Base-by-base conservation (phyloP, 2,113 vertebrate genomes). In the Aegypius monachus region DNA sequence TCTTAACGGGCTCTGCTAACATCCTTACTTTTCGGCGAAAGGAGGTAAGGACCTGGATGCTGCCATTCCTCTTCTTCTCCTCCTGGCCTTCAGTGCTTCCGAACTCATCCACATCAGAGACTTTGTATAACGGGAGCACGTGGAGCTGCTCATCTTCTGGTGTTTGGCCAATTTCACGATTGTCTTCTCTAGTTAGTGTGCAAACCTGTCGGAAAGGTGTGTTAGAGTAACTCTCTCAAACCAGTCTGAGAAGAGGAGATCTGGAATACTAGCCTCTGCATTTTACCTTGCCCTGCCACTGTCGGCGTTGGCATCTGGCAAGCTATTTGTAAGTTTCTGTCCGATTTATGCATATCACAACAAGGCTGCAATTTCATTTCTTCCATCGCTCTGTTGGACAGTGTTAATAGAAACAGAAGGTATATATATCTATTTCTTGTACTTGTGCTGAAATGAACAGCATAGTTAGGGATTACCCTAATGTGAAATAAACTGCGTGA, bases 101-200 rank as follows among this genome's bases (percentile, higher is more conserved):
- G 48, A 99, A 99, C 97, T 99, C 99, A 92, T 99, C 99, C 77
- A 99, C 98, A 45, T 97, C 96, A 56, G 99, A 98, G 89, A 99
- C 97, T 97, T 99, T 99, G 96, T 99, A 99, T 65, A 99, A 97
- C 0, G 99, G 99, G 96, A 99, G 97, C 45, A 99, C 99, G 0
- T 99, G 99, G 77, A 99, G 98, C 97, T 99, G 99, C 95, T 99
- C 99, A 11, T 99, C 99, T 63, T 99, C 98, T 47, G 99, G 99
- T 70, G 98, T 98, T 80, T 98, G 98, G 80, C 99, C 99, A 90
- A 99, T 98, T 84, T 98, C 98, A 50, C 99, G 98, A 98, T 99
- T 99, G 97, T 99, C 99, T 97, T 99, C 99, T 93, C 98, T 98
- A 58, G 99, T 99, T 95, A 99, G 98, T 65, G 99, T 99, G 95